Evolutionary conservation across 2,888 invertebrate genomes (phyloP), one percentile per base, ranked within the genome.

Genomic region (Steinernema carpocapsae): DNA sequence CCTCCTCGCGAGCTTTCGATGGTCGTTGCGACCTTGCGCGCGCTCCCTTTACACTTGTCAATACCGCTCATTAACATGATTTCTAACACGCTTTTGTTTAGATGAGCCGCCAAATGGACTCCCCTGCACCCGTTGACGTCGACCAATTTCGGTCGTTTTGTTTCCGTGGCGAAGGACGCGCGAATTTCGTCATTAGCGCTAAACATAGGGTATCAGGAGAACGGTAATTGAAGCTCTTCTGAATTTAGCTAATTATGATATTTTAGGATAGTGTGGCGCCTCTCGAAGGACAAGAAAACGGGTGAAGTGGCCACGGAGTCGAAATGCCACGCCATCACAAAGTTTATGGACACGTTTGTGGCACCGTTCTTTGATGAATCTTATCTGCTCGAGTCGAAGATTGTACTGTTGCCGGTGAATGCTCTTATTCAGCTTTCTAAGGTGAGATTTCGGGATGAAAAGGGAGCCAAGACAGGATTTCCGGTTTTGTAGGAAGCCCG

Each of bases 151-250:
- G 83, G 29, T 80, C 81, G 29, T 86, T 86, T 71, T 87, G 86
- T 75, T 85, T 87, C 72, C 82, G 86, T 7, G 86, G 86, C 17
- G 86, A 86, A 74, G 86, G 86, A 70, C 76, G 86, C 45, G 82
- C 83, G 29, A 86, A 86, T 76, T 79, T 86, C 72, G 86, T 86
- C 51, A 85, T 86, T 59, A 85, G 84, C 52, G 85, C 86, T 51
- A 84, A 86, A 72, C 71, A 80, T 64, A 48, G 76, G 42, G 22
- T 73, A 12, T 76, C 80, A 7, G 83, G 82, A 19, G 70, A 77
- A 56, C 73, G 84, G 85, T 84, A 48, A 48, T 14, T n/a, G 29
- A 12, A 24, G n/a, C n/a, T 2, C 3, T 24, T n/a, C 10, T 24
- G 17, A 17, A n/a, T 4, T 10, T 17, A 6, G 4, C 22, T 43